phyloP scores from a whole-genome alignment of 2,888 invertebrate species.

The Synanthedon vespiformis region DNA sequence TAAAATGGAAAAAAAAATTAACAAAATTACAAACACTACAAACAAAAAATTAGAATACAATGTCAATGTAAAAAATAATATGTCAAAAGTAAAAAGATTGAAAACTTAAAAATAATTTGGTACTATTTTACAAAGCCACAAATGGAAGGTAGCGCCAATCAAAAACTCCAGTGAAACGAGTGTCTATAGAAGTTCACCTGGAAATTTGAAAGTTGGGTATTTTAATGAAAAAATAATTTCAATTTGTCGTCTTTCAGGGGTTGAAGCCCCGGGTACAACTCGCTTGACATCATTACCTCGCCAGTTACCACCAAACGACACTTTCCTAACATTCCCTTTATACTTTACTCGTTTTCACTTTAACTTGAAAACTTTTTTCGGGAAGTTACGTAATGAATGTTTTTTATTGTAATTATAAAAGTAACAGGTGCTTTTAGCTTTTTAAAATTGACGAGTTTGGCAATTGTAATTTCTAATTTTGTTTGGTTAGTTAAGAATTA shows the following conservation, averaged over 20 bases:
- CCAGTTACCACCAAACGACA: conserved; percentile 47
- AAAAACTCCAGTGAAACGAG: conserved; percentile 40
- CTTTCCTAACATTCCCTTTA: conserved; percentile 21
- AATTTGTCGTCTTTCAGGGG: conserved; percentile 34
- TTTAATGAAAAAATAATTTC: conserved; percentile 70
- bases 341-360: not conserved
- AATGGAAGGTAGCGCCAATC: conserved; percentile 36
- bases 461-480: too few relatives aligned
- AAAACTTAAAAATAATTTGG: too few relatives aligned
- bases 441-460: too few relatives aligned
- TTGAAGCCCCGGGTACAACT: conserved; percentile 21
- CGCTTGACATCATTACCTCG: conserved; percentile 49
- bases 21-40: too few relatives aligned
- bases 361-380: not conserved
- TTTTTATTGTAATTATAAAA: too few relatives aligned
- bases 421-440: too few relatives aligned
- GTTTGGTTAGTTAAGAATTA: too few relatives aligned
- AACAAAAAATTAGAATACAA: too few relatives aligned
- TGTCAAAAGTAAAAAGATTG: too few relatives aligned
- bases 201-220: conserved; percentile 39
- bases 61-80: too few relatives aligned
- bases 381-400: conserved; percentile 1
- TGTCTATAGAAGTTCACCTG: conserved; percentile 56
- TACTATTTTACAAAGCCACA: conserved; percentile 5
- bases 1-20: too few relatives aligned